Evolutionary conservation across 2,113 vertebrate genomes (phyloP).

Genomic region (Gambusia affinis): DNA sequence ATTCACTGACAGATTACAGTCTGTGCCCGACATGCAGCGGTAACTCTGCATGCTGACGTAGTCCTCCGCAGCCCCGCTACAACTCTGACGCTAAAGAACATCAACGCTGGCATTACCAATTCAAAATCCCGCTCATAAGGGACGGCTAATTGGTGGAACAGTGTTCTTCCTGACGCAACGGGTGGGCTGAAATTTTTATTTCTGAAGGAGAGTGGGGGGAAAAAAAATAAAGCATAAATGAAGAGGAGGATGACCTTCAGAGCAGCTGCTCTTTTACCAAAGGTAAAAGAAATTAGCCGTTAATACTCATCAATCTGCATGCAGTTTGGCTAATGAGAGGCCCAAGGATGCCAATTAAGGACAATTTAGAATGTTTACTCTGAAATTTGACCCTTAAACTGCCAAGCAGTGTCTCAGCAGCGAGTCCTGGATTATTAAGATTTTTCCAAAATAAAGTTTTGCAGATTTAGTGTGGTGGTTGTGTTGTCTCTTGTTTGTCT

Average conservation of each 20-base stretch:
- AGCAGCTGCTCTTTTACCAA: neutral
- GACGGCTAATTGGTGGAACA: constrained; percentile 4
- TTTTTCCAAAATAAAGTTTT: neutral
- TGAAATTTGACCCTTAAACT: constrained; percentile 2
- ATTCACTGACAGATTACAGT: neutral
- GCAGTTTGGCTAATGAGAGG: neutral
- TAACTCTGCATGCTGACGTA: neutral
- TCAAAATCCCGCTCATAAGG: constrained; percentile 23
- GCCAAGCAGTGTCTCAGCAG: neutral
- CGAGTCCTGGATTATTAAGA: neutral
- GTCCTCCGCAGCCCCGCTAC: constrained; percentile 7
- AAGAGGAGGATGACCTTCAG: constrained; percentile 22
- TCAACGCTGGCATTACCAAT: constrained; percentile 17
- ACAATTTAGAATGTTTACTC: constrained; percentile 9
- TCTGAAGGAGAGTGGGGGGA: neutral
- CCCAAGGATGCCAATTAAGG: constrained; percentile 2
- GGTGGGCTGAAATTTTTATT: neutral
- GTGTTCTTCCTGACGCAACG: neutral
- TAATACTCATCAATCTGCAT: neutral
- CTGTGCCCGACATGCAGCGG: neutral
- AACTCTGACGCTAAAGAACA: constrained; percentile 1
- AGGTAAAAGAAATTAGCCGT: neutral
- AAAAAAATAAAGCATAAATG: neutral
- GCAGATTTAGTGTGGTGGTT: neutral
- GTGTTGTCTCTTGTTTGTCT: neutral